These are phyloP conservation scores for Ctenodactylus gundi DNA, from an alignment of 2,113 vertebrate species.

Conservation along the genomic window DNA sequence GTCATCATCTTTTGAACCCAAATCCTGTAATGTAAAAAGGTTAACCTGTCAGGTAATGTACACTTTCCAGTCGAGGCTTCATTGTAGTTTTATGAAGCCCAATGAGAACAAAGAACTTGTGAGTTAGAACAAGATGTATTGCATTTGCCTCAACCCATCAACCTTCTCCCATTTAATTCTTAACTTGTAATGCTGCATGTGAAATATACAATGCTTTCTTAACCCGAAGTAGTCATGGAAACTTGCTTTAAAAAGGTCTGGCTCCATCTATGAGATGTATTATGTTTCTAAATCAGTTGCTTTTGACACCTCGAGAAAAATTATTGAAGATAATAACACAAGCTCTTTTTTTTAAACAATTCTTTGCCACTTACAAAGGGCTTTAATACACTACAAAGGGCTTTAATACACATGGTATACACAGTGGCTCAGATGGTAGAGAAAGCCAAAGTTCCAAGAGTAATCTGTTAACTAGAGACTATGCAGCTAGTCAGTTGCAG, in stretches of 20 bases:
- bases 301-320: constrained; percentile 26
- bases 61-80: constrained; percentile 53
- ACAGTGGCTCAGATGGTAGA: background rate
- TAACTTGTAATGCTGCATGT: constrained; percentile 33
- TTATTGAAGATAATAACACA: constrained; percentile 14
- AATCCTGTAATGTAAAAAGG: constrained; percentile 55
- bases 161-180: constrained; percentile 53
- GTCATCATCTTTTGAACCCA: constrained; percentile 65
- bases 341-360: background rate
- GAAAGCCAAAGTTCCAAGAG: background rate
- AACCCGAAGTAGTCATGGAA: background rate
- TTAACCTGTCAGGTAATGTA: constrained; percentile 60
- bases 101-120: constrained; percentile 51
- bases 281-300: constrained; percentile 17
- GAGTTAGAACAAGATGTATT: constrained; percentile 30
- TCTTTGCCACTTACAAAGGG: background rate
- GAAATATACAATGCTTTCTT: constrained; percentile 22
- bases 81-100: constrained; percentile 36
- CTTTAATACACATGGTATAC: background rate
- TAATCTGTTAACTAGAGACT: background rate
- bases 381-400: background rate
- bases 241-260: constrained; percentile 32
- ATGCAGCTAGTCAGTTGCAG: background rate
- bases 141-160: constrained; percentile 18
- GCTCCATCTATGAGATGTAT: background rate